Evolutionary conservation across 2,888 invertebrate species (phyloP).

Genomic region (Chrysolina americana): DNA sequence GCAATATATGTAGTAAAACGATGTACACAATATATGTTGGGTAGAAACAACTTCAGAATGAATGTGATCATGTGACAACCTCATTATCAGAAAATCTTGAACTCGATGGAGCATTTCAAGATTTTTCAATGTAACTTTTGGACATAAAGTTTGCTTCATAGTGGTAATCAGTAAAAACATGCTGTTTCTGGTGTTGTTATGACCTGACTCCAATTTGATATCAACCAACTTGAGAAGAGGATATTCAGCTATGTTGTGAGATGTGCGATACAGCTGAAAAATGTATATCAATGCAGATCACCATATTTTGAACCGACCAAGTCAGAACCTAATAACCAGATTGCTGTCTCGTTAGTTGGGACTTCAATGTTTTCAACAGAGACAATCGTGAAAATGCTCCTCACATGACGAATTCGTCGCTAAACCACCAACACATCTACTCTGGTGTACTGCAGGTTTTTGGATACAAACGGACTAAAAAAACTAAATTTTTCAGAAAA

Average conservation of each 20-base stretch:
- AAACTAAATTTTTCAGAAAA: too few species aligned
- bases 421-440: background rate
- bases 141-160: background rate
- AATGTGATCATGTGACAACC: background rate
- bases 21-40: too few species aligned
- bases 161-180: background rate
- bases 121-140: background rate
- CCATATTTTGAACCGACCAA: background rate
- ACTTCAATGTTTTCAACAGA: background rate
- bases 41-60: too few species aligned
- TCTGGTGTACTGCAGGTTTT: too few species aligned
- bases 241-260: constrained; percentile 16
- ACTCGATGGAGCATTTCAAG: constrained; percentile 15
- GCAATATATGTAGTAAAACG: too few species aligned
- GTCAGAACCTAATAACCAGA: background rate
- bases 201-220: constrained; percentile 4
- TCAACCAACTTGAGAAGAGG: constrained; percentile 3
- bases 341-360: background rate
- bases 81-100: background rate
- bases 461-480: too few species aligned
- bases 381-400: constrained; percentile 17
- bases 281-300: background rate
- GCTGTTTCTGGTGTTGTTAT: background rate
- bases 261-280: background rate
- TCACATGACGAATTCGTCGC: background rate